Percentiles rank a stretch among this genome's conserved stretches.
Evolutionary conservation across 2,797 vertebrate genomes (phyloP).

Genomic region (Crenichthys baileyi): DNA sequence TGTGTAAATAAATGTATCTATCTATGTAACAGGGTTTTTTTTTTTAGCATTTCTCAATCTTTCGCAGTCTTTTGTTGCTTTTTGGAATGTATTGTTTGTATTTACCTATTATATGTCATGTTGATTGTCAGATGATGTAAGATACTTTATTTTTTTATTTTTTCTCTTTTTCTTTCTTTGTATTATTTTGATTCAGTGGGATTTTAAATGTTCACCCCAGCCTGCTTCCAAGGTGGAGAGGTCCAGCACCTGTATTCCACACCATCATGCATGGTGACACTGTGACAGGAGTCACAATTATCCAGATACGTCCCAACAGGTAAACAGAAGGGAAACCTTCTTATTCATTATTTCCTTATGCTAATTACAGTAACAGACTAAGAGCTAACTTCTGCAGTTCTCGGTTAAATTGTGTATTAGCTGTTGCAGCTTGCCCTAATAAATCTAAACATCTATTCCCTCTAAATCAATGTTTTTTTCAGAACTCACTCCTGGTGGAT

Average conservation of each 20-base stretch:
- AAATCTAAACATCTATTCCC: background rate
- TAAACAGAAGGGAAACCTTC: conserved; percentile 33
- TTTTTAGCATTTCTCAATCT: no score
- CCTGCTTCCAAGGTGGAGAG: conserved; percentile 92
- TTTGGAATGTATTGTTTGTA: no score
- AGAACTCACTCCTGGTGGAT: no score
- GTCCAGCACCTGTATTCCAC: conserved; percentile 91
- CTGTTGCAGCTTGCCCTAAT: background rate
- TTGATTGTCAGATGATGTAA: background rate
- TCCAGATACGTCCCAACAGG: conserved; percentile 93
- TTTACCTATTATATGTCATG: no score
- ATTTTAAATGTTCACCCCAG: conserved; percentile 95
- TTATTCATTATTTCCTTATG: background rate
- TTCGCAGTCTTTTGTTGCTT: no score
- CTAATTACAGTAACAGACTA: background rate
- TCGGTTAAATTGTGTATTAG: background rate
- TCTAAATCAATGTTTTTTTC: background rate
- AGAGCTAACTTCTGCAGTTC: background rate
- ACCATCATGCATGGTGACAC: conserved; percentile 88
- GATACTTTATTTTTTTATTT: background rate
- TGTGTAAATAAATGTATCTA: no score
- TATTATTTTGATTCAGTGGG: conserved; percentile 77
- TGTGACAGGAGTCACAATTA: conserved; percentile 90
- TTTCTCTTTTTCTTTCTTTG: background rate
- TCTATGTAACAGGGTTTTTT: no score